Evolutionary conservation across 2,797 vertebrate species (phyloP).

Genomic region (Chanos chanos): DNA sequence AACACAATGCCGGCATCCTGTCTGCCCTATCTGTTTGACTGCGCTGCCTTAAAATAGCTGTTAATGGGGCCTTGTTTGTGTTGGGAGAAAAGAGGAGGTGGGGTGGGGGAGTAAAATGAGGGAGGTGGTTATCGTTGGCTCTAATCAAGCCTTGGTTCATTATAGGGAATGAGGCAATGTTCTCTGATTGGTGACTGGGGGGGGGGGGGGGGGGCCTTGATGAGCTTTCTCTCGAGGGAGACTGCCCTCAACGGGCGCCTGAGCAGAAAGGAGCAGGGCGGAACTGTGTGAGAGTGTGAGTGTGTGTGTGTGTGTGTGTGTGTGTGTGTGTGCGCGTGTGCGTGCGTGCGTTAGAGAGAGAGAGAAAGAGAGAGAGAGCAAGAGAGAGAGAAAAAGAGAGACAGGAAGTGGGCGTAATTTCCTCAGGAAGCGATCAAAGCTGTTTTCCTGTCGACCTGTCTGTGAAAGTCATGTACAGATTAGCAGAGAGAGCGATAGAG

Average conservation of each 20-base stretch:
- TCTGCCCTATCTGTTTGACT: no score
- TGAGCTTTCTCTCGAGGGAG: no score
- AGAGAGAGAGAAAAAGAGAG: slow-evolving; percentile 49
- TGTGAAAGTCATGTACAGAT: slow-evolving; percentile 51
- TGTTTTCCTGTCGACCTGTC: slow-evolving; percentile 70
- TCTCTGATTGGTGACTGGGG: slow-evolving; percentile 39
- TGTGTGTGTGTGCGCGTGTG: neutral
- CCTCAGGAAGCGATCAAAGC: slow-evolving; percentile 76
- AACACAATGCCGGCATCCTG: no score
- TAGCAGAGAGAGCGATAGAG: slow-evolving; percentile 12
- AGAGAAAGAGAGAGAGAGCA: neutral
- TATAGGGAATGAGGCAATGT: slow-evolving; percentile 48
- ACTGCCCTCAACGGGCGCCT: slow-evolving; percentile 39
- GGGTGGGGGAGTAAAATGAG: no score
- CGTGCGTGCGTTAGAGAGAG: no score
- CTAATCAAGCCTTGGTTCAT: slow-evolving; percentile 62
- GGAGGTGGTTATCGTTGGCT: slow-evolving; percentile 67
- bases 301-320: neutral
- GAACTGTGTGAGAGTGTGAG: neutral
- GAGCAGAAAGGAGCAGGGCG: slow-evolving; percentile 19
- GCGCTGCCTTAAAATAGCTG: slow-evolving; percentile 58
- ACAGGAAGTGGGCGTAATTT: slow-evolving; percentile 82
- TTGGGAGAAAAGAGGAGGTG: no score
- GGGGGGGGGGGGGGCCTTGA: slow-evolving; percentile 33
- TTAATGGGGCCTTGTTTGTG: slow-evolving; percentile 57